Conservation (phyloP, 1,140 invertebrate species). For the Dufourea novaeangliae region DNA sequence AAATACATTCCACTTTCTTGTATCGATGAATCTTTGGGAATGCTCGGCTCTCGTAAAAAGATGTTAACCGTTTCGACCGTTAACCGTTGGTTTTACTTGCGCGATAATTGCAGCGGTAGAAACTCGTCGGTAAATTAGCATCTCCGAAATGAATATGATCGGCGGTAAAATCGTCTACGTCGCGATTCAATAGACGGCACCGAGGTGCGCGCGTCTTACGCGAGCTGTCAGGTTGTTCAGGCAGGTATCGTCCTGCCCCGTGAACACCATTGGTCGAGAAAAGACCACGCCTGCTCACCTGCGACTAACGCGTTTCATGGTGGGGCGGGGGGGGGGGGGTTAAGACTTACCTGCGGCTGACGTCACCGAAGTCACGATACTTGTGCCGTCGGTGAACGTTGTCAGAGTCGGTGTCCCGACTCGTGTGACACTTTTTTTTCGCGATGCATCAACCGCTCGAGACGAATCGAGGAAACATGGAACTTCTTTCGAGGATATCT, state of each 20-base stretch:
- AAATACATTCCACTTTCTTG: no score
- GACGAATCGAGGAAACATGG: no score
- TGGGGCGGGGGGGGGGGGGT: no score
- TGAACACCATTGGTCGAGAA: conserved; percentile 72
- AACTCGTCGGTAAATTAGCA: not conserved
- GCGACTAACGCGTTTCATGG: conserved; percentile 55
- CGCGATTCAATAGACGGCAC: conserved; percentile 36
- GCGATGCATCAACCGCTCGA: no score
- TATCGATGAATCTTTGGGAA: no score
- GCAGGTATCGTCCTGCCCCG: conserved; percentile 75
- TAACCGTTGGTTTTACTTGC: no score
- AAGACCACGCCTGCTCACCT: conserved; percentile 75
- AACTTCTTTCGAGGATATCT: no score
- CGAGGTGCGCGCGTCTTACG: conserved; percentile 64
- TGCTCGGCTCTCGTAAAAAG: not conserved
- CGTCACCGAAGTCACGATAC: conserved; percentile 74
- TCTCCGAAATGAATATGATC: conserved; percentile 29
- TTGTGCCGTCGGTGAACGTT: conserved; percentile 39
- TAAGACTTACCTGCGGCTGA: conserved; percentile 71
- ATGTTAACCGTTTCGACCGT: no score
- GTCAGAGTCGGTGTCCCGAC: conserved; percentile 18
- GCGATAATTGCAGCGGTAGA: not conserved
- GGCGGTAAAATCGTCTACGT: conserved; percentile 37
- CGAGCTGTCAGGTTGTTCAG: conserved; percentile 71
- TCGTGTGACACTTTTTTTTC: conserved; percentile 32